Base-by-base conservation (phyloP, 2,888 invertebrate genomes). In the Neria commutata region DNA sequence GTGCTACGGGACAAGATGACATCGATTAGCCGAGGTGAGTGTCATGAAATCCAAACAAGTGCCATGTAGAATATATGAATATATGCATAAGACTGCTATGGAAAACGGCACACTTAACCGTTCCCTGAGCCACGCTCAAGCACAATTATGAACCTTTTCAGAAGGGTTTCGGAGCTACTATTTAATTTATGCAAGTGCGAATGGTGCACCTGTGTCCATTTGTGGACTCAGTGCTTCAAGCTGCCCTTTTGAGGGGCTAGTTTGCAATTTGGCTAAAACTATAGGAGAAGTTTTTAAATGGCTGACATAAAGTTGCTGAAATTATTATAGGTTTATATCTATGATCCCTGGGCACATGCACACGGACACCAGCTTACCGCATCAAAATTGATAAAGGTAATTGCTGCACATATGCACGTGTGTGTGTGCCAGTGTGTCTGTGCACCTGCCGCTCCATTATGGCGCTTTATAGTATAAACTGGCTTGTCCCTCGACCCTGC, bases 1-100 rank as follows among this genome's bases (percentile, higher is more conserved):
- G 95, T 99, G 67, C 88, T 98, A n/a, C 87, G 98, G 67, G 98
- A 98, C 84, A 98, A 98, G 84, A 89, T 91, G 77, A 95, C 96
- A 63, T 95, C 96, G 69, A 89, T 93, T 78, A 98, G 98, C 84
- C 94, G 96, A 94, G 98, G 98, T 97, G 83, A 85, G 89, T 81
- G 58, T 4, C 8, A 24, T 8, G 37, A 8, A 37, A 11, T 37
- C 6, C 29, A 29, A 6, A 29, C 29, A 29, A 8, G 29, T 29
- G 29, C 6, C 29, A 11, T 29, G 6, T 37, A 37, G n/a, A n/a
- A 37, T 37, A 8, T 37, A 4, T 37, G 37, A 37, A n/a, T 37
- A 29, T n/a, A n/a, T n/a, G n/a, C n/a, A n/a, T n/a, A n/a, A n/a
- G n/a, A n/a, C n/a, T n/a, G n/a, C n/a, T n/a, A n/a, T n/a, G n/a